These are phyloP conservation scores for Agapostemon virescens DNA, from an alignment of 2,888 invertebrate species.

Conservation along the genomic window DNA sequence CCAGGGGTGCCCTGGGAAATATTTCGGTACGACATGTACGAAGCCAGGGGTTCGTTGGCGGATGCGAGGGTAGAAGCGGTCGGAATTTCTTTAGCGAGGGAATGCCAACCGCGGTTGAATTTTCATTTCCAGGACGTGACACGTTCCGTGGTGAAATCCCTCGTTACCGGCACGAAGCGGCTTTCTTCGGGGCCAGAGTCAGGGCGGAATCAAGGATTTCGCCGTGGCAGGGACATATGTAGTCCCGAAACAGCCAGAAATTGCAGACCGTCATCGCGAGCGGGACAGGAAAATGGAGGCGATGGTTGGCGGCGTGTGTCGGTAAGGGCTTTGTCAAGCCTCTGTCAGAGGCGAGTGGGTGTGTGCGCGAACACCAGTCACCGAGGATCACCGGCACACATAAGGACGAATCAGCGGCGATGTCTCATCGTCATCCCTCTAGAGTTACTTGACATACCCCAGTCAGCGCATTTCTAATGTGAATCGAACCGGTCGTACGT, in stretches of 20 bases:
- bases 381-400: conserved; percentile 40
- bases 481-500: conserved; percentile 74
- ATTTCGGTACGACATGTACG: conserved; percentile 14
- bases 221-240: conserved; percentile 36
- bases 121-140: conserved; percentile 42
- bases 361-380: conserved; percentile 48
- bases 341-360: conserved; percentile 50
- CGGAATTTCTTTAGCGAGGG: conserved; percentile 18
- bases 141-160: conserved; percentile 14
- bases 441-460: conserved; percentile 72
- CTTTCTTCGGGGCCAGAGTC: conserved; percentile 17
- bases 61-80: not conserved
- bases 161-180: not conserved
- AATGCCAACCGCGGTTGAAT: conserved; percentile 27
- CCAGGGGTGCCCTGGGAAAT: conserved; percentile 7
- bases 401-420: conserved; percentile 44
- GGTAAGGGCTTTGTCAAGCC: conserved; percentile 60
- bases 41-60: not conserved
- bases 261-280: conserved; percentile 46
- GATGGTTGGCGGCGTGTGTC: conserved; percentile 38
- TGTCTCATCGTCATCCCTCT: conserved; percentile 63
- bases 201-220: conserved; percentile 35
- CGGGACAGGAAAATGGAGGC: conserved; percentile 43
- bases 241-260: conserved; percentile 44
- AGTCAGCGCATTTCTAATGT: conserved; percentile 76